Conservation (phyloP, 2,797 vertebrate genomes). For the Taenioides sp. region DNA sequence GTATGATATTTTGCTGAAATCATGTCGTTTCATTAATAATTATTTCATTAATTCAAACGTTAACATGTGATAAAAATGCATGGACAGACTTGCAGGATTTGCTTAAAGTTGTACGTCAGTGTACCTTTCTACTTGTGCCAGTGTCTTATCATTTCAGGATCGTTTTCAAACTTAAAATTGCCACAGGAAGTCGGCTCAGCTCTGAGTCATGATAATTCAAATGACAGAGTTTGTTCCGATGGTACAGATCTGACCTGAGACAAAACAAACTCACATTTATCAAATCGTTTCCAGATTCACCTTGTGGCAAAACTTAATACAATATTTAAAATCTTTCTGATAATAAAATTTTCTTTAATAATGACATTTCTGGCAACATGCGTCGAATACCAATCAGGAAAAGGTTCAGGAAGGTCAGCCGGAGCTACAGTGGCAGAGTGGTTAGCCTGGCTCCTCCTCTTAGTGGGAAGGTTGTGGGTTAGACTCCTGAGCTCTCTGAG, state of each 20-base stretch:
- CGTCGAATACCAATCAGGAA: background rate
- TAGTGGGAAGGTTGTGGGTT: too few relatives aligned
- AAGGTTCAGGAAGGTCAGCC: too few relatives aligned
- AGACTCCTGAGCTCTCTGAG: too few relatives aligned
- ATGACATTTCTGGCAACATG: background rate
- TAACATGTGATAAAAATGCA: too few relatives aligned
- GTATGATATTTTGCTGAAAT: too few relatives aligned
- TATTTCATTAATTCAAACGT: too few relatives aligned
- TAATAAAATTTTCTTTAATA: background rate
- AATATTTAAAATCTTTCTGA: background rate
- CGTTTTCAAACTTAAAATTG: background rate
- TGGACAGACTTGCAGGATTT: too few relatives aligned
- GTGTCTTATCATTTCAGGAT: background rate
- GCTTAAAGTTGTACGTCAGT: too few relatives aligned
- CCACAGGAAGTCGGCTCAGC: background rate
- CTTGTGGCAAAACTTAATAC: background rate
- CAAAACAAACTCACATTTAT: conserved; percentile 24
- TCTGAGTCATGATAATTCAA: conserved; percentile 11
- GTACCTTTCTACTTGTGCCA: background rate
- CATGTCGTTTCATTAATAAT: too few relatives aligned
- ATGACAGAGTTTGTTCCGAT: conserved; percentile 43
- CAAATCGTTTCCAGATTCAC: conserved; percentile 51
- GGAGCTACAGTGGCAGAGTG: background rate
- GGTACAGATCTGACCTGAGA: conserved; percentile 27
- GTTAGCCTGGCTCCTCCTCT: background rate